A percentile compares a stretch with the other conserved stretches of the same genome.
Evolutionary conservation across 2,888 invertebrate genomes (phyloP).

Genomic region (Ophion costatus): DNA sequence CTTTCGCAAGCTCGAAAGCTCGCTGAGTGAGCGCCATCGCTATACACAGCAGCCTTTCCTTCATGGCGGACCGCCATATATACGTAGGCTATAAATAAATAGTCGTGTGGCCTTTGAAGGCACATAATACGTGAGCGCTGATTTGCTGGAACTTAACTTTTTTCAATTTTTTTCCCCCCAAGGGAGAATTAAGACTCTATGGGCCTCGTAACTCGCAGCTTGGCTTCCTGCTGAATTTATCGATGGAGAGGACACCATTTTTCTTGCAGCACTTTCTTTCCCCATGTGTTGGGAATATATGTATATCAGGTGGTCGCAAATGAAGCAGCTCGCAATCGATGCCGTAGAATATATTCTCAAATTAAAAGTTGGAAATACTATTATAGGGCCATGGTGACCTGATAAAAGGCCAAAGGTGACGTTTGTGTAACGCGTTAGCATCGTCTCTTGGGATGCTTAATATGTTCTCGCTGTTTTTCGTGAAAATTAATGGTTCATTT

Average conservation of each 20-base stretch:
- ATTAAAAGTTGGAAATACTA: too few species aligned
- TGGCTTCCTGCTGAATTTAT: background rate
- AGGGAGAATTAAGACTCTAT: background rate
- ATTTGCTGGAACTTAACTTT: conserved; percentile 14
- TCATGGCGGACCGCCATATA: conserved; percentile 14
- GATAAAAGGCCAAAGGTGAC: too few species aligned
- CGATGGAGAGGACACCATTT: background rate
- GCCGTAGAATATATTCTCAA: too few species aligned
- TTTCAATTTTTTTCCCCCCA: background rate
- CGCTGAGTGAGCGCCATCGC: conserved; percentile 16
- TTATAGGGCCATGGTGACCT: too few species aligned
- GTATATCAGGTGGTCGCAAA: too few species aligned
- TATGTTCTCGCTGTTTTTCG: too few species aligned
- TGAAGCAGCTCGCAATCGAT: too few species aligned
- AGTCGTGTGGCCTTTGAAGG: conserved; percentile 16
- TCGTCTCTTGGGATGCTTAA: too few species aligned
- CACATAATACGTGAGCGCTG: conserved; percentile 24
- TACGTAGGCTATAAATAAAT: conserved; percentile 29
- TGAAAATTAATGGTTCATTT: too few species aligned
- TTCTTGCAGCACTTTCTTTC: background rate
- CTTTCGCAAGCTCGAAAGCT: conserved; percentile 16
- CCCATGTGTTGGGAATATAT: too few species aligned
- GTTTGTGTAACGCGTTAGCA: too few species aligned
- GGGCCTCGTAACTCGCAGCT: background rate
- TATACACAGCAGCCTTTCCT: conserved; percentile 6